These are phyloP conservation scores for Melolontha melolontha DNA, from an alignment of 2,888 invertebrate species.

Conservation along the genomic window DNA sequence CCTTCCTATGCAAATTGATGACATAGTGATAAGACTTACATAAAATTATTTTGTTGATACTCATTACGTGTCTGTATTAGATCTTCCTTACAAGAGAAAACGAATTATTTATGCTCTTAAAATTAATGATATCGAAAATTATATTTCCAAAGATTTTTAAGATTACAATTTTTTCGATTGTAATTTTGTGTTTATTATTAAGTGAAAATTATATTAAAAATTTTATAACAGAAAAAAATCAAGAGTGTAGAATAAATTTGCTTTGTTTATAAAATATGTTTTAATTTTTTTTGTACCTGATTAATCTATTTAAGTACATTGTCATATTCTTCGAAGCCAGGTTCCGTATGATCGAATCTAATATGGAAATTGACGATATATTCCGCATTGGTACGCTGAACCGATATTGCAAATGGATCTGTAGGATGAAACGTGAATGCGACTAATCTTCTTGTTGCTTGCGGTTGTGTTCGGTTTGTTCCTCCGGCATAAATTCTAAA, in stretches of 20 bases:
- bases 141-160: too few relatives aligned
- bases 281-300: not conserved
- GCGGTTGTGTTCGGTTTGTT: conserved; percentile 72
- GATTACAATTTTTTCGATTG: conserved; percentile 4
- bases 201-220: conserved; percentile 14
- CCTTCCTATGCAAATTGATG: conserved; percentile 9
- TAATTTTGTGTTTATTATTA: conserved; percentile 10
- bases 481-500: conserved; percentile 81
- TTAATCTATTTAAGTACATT: conserved; percentile 24
- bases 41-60: conserved; percentile 12
- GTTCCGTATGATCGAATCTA: conserved; percentile 63
- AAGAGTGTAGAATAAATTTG: conserved; percentile 35
- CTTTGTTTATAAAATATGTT: conserved; percentile 20
- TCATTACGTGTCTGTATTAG: not conserved
- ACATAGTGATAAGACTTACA: conserved; percentile 31
- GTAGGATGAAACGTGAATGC: conserved; percentile 97
- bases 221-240: conserved; percentile 29
- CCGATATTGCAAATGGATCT: conserved; percentile 95
- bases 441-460: conserved; percentile 82
- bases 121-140: too few relatives aligned
- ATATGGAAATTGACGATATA: conserved; percentile 97
- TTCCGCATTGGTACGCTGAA: conserved; percentile 91
- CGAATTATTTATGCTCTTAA: too few relatives aligned
- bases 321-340: conserved; percentile 21
- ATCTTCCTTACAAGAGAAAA: too few relatives aligned